Evolutionary conservation across 2,888 invertebrate genomes (phyloP), one percentile per base, ranked within the genome.

Genomic region (Phorcus lineatus): DNA sequence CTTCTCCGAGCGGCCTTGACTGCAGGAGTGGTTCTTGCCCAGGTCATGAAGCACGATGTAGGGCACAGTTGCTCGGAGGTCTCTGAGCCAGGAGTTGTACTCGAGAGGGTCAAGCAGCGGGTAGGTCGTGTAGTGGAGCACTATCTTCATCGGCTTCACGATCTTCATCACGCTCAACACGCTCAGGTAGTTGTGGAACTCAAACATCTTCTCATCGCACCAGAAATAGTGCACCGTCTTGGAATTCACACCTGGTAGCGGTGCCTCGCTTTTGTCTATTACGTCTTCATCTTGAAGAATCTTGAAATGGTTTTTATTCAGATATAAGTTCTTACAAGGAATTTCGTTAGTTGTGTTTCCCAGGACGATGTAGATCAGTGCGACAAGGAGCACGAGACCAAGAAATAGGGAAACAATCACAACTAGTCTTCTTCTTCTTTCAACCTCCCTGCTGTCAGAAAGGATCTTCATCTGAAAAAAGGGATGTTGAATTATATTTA

Each of bases 181-280:
- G 9, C 47, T 47, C 36, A 74, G 36, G n/a, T 74, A 74, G 36
- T 74, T 40, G 52, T 74, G 40, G 40, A 74, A 74, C 74, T 19
- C 47, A 52, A 74, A 74, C 47, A 47, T 47, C n/a, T 40, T 47
- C 52, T 36, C 31, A 16, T 36, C 52, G 19, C 74, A 74, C 74
- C 74, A 74, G n/a, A 74, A 40, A 36, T 47, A 74, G 36, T 74
- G 74, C 94, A 86, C 92, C 94, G 78, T 62, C 24, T 22, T 62
- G 24, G 62, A 62, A 28, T 62, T 62, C 11, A 62, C 62, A 28
- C 24, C 11, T 13, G 62, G 62, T 28, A 62, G 47, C 13, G 47
- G 47, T 47, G 47, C 47, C 47, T 47, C 13, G 47, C 13, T 7
- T 6, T 36, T 6, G 7, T 36, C 36, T 3, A 6, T 36, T 36